Base-by-base conservation (phyloP, 1,140 invertebrate species). In the Drosophila jambulina region DNA sequence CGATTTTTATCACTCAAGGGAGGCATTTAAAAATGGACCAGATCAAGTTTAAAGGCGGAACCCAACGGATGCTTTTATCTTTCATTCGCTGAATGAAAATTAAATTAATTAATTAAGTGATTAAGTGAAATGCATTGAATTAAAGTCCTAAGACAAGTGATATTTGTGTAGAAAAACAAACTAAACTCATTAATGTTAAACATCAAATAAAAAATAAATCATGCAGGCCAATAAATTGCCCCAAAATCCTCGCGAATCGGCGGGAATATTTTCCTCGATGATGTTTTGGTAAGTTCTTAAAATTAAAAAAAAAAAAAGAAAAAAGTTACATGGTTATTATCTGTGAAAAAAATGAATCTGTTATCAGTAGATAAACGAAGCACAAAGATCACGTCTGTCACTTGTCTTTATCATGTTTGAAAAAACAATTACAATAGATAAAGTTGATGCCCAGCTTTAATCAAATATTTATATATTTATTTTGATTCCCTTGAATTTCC, bases 191-290 rank as follows among this genome's bases (percentile, higher is more conserved):
- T 23, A 29, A 56, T 62, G 0, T 10, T 19, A 32, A 4, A 42
- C 27, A 42, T 5, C 0, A 4, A 19, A 27, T 42, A 29, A 53
- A 27, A 29, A 54, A 45, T 25, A 51, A 40, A 71, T 19, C 8
- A 75, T 76, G 74, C 72, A 76, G 27, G 63, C 83, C n/a, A 78
- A 78, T 21, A 70, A 87, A 19, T 51, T 87, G 17, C 76, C 80
- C 4, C 59, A 74, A 29, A 87, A 87, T 60, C 83, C 83, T n/a
- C 84, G 84, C 25, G 83, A 88, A 49, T 82, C 76, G 4, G 82
- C 84, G 15, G 82, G 86, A 23, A 78, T 86, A 19, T 25, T 87
- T 67, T 80, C 83, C 25, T 59, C 75, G 27, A 49, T 87, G 27
- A 87, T 87, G 83, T 79, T 87, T 49, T 87, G 83, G 83, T 87